A percentile compares a stretch with the other conserved stretches of the same genome.
Evolutionary conservation across 2,113 vertebrate genomes (phyloP).

Genomic region (Cercopithecus mona): DNA sequence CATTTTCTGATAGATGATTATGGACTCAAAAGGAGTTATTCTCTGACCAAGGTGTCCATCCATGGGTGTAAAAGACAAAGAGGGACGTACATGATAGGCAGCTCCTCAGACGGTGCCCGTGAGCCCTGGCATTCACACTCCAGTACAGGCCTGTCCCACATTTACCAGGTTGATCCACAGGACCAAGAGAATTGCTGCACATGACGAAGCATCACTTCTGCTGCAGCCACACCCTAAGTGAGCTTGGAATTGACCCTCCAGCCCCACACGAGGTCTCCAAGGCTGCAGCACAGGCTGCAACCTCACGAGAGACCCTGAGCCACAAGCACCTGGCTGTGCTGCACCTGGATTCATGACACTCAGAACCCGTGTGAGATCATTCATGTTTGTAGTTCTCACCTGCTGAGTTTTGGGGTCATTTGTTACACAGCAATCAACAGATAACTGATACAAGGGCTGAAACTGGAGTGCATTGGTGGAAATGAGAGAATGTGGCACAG

Average conservation of each 20-base stretch:
- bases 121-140: neutral
- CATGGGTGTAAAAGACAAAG: too few relatives aligned
- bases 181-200: rapidly evolving
- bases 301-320: rapidly evolving
- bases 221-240: neutral
- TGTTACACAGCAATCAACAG: neutral
- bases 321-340: neutral
- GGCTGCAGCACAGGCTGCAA: too few relatives aligned
- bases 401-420: neutral
- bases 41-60: neutral
- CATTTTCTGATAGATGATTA: neutral
- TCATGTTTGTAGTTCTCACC: too few relatives aligned
- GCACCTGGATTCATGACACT: neutral
- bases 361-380: neutral
- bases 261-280: rapidly evolving
- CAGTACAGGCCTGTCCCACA: rapidly evolving
- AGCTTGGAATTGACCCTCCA: rapidly evolving
- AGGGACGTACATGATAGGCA: neutral
- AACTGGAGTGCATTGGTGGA: rapidly evolving
- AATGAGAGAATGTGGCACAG: neutral
- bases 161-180: rapidly evolving
- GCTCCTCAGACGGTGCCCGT: rapidly evolving
- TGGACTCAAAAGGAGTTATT: neutral
- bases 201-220: rapidly evolving
- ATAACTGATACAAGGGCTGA: neutral